Conservation (phyloP, 2,113 vertebrate species). For the Centropristis striata region DNA sequence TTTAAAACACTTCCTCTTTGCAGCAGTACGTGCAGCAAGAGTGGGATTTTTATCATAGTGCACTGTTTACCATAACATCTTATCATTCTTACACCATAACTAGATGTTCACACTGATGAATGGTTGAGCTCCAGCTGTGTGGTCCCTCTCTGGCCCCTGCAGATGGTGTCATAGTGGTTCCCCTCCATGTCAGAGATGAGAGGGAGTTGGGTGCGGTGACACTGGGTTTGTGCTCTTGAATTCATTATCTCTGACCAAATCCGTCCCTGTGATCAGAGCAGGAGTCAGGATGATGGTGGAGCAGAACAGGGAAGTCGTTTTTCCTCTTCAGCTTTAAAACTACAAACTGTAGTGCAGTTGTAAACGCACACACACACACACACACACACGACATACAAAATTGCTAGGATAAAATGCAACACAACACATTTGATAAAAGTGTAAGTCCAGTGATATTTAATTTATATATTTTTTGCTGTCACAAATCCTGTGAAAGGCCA, state of each 20-base stretch:
- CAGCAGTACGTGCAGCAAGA: constrained; percentile 18
- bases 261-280: constrained; percentile 70
- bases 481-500: too few species aligned
- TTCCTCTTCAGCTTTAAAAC: constrained; percentile 43
- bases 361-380: neutral
- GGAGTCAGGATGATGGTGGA: constrained; percentile 40
- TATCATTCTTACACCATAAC: constrained; percentile 76
- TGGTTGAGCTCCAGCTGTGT: constrained; percentile 70
- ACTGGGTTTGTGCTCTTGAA: constrained; percentile 72
- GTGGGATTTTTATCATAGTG: constrained; percentile 25
- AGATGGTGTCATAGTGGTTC: constrained; percentile 71
- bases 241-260: constrained; percentile 77
- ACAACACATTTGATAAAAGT: too few species aligned
- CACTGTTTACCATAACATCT: constrained; percentile 53
- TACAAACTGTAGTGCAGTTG: neutral
- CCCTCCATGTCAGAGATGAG: constrained; percentile 70
- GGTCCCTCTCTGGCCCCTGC: constrained; percentile 67
- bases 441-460: too few species aligned
- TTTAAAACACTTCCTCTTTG: constrained; percentile 33
- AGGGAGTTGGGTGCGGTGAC: constrained; percentile 63
- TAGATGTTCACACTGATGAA: constrained; percentile 76
- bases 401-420: neutral
- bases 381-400: neutral
- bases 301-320: constrained; percentile 40
- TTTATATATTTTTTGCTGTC: too few species aligned